Conservation (phyloP, 2,113 vertebrate genomes). For the Myotis yumanensis region DNA sequence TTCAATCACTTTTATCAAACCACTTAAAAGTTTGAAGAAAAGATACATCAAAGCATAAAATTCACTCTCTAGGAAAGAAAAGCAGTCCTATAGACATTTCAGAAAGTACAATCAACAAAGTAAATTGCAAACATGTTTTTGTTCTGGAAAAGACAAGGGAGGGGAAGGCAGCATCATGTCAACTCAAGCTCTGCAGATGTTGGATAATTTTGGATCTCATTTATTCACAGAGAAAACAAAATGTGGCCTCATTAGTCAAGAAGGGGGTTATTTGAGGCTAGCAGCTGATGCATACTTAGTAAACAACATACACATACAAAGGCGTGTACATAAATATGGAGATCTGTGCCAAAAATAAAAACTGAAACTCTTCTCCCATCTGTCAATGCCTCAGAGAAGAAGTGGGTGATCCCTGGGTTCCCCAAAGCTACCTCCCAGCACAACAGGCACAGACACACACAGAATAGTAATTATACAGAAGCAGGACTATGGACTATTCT, state of each 20-base stretch:
- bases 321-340: not conserved
- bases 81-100: not conserved
- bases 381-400: not conserved
- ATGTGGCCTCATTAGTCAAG: not conserved
- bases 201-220: constrained; percentile 48
- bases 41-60: not conserved
- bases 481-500: accelerated
- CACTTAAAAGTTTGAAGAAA: not conserved
- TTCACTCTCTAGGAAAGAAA: not conserved
- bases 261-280: constrained; percentile 49
- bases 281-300: not conserved
- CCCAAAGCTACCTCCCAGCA: not conserved
- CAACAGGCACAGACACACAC: not conserved
- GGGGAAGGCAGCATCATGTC: not conserved
- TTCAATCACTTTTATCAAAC: not conserved
- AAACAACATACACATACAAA: not conserved
- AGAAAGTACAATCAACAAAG: not conserved
- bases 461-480: accelerated
- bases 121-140: not conserved
- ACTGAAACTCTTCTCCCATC: not conserved
- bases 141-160: constrained; percentile 1
- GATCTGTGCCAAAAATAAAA: not conserved
- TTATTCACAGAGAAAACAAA: constrained; percentile 61
- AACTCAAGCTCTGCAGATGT: constrained; percentile 51
- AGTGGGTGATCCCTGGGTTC: not conserved